A percentile compares a stretch with the other conserved stretches of the same genome.
Conservation (phyloP, 2,113 vertebrate genomes). For the Laterallus jamaicensis region DNA sequence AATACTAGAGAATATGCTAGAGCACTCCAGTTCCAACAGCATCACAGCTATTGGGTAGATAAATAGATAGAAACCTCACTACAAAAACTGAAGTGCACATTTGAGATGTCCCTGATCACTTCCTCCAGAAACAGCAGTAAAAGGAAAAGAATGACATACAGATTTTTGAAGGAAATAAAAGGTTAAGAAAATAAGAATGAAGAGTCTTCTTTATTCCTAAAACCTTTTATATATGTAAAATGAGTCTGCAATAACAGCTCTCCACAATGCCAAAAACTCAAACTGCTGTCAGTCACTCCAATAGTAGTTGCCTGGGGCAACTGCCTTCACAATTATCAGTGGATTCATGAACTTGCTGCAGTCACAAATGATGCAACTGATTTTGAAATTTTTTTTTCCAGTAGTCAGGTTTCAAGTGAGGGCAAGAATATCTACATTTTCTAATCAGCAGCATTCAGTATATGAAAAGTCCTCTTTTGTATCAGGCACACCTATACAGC, state of each 20-base stretch:
- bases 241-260: not conserved
- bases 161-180: not conserved
- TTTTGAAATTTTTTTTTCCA: not conserved
- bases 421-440: not conserved
- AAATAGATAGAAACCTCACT: not conserved
- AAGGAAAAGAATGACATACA: not conserved
- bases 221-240: not conserved
- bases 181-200: not conserved
- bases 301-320: constrained; percentile 35
- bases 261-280: not conserved
- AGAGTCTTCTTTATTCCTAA: not conserved
- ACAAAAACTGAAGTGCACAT: not conserved
- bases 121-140: not conserved
- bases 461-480: not conserved
- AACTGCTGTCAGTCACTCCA: constrained; percentile 16
- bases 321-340: constrained; percentile 17
- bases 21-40: constrained; percentile 26
- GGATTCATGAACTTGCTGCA: not conserved
- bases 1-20: constrained; percentile 8
- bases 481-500: not conserved
- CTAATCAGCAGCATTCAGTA: not conserved
- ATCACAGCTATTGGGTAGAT: not conserved
- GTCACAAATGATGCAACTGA: not conserved
- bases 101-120: not conserved
- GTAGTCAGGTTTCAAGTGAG: not conserved